Percentiles rank a stretch among this genome's conserved stretches.
phyloP scores from a whole-genome alignment of 2,888 invertebrate species.

The Drosophila meridionalis region DNA sequence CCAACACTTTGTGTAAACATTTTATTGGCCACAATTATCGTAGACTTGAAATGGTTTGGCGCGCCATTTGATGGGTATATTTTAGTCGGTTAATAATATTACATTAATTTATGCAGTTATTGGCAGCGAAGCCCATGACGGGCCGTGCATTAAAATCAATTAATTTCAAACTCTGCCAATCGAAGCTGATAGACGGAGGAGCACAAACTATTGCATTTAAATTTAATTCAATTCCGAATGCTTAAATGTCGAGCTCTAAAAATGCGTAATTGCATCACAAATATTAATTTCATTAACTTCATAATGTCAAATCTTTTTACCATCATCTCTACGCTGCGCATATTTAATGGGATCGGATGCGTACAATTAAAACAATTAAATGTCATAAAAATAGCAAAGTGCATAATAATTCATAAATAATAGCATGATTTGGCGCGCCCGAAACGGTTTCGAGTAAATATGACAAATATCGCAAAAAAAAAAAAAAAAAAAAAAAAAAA shows the following conservation, averaged over 20 bases:
- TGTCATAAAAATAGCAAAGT: constrained; percentile 61
- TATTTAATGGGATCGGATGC: constrained; percentile 64
- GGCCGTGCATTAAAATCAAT: constrained; percentile 55
- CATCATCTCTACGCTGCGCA: constrained; percentile 35
- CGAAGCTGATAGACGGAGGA: background rate
- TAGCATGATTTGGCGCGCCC: constrained; percentile 45
- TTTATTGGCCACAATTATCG: constrained; percentile 33
- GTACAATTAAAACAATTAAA: constrained; percentile 75
- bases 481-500: too few species aligned
- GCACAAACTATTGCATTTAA: constrained; percentile 21
- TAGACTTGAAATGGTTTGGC: constrained; percentile 27
- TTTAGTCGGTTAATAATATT: constrained; percentile 71
- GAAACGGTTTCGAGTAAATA: constrained; percentile 29
- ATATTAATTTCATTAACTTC: constrained; percentile 71
- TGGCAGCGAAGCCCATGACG: constrained; percentile 30
- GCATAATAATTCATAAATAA: constrained; percentile 62
- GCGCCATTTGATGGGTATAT: constrained; percentile 44
- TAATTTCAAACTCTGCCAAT: constrained; percentile 47
- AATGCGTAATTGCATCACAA: constrained; percentile 49
- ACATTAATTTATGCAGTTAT: constrained; percentile 64
- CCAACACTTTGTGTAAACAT: constrained; percentile 33
- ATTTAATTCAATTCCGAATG: constrained; percentile 60
- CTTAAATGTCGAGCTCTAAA: constrained; percentile 27
- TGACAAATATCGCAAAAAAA: constrained; percentile 59
- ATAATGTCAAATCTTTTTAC: constrained; percentile 52